phyloP scores from a whole-genome alignment of 2,888 invertebrate genomes.

The Cryptus viduatorius region DNA sequence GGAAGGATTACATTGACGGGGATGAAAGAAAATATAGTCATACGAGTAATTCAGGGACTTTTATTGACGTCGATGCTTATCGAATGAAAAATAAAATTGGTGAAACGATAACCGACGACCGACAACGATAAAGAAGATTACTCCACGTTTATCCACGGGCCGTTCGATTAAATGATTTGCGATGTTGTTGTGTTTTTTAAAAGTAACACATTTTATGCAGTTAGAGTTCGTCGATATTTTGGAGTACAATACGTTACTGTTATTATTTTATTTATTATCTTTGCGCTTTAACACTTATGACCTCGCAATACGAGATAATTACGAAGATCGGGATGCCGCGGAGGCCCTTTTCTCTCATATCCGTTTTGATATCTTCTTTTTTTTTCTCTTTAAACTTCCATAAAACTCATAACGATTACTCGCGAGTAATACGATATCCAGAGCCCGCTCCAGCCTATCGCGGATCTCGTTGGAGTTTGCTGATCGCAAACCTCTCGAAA shows the following conservation, averaged over 20 bases:
- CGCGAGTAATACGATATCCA: conserved; percentile 36
- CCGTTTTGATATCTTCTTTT: background rate
- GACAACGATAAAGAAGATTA: conserved; percentile 29
- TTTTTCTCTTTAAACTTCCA: background rate
- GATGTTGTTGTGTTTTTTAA: conserved; percentile 8
- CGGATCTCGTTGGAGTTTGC: conserved; percentile 9
- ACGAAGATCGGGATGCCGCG: conserved; percentile 15
- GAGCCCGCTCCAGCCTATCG: conserved; percentile 44
- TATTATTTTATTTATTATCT: conserved; percentile 17
- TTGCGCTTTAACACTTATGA: conserved; percentile 31
- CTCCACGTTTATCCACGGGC: conserved; percentile 3
- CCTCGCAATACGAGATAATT: conserved; percentile 36
- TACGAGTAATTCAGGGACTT: conserved; percentile 72
- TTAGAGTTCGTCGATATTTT: conserved; percentile 39
- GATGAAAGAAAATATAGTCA: conserved; percentile 52
- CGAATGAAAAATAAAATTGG: conserved; percentile 77
- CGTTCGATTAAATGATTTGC: conserved; percentile 44
- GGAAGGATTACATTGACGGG: conserved; percentile 1
- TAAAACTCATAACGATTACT: background rate
- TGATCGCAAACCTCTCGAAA: background rate
- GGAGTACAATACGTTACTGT: conserved; percentile 21
- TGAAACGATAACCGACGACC: conserved; percentile 47
- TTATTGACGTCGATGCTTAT: conserved; percentile 77
- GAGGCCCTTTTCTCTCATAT: background rate
- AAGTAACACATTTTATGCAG: conserved; percentile 34